Percentiles rank a stretch among this genome's conserved stretches.
These are phyloP conservation scores for Drosophila paucipuncta DNA, from an alignment of 2,888 invertebrate genomes.

Conservation along the genomic window DNA sequence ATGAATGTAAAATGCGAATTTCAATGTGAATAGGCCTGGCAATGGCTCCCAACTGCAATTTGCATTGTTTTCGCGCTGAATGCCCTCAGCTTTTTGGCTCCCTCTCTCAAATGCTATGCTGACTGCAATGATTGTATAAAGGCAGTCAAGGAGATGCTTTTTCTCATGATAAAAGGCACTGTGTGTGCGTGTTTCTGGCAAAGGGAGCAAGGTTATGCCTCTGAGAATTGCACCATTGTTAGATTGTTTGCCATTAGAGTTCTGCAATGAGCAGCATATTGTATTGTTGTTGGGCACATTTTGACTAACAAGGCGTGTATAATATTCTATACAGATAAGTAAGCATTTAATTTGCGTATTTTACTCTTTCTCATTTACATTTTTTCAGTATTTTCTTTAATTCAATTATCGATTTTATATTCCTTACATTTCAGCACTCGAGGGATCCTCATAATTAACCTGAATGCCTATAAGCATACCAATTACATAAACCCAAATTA, in stretches of 20 bases:
- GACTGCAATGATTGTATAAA: conserved; percentile 73
- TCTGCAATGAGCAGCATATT: conserved; percentile 28
- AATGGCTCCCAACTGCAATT: conserved; percentile 65
- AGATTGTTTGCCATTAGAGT: conserved; percentile 52
- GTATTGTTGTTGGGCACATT: conserved; percentile 21
- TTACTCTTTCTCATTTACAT: too few species aligned
- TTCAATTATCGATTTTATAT: background rate
- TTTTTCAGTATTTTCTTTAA: background rate
- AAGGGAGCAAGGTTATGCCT: conserved; percentile 66
- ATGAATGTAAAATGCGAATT: conserved; percentile 69
- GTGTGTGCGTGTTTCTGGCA: conserved; percentile 41
- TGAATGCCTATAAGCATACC: conserved; percentile 12
- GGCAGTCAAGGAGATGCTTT: conserved; percentile 48
- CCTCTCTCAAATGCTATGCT: conserved; percentile 39
- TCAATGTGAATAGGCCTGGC: conserved; percentile 72
- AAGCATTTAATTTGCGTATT: conserved; percentile 1
- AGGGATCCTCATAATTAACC: conserved; percentile 44
- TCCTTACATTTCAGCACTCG: conserved; percentile 31
- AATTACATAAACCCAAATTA: conserved; percentile 1
- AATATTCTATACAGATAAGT: background rate
- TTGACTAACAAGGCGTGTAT: conserved; percentile 12
- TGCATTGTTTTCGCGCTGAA: conserved; percentile 73
- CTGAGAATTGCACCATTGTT: conserved; percentile 57
- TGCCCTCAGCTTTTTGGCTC: conserved; percentile 42
- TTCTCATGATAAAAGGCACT: conserved; percentile 49